Conservation (phyloP, 2,113 vertebrate species). For the Trichomycterus rosablanca region DNA sequence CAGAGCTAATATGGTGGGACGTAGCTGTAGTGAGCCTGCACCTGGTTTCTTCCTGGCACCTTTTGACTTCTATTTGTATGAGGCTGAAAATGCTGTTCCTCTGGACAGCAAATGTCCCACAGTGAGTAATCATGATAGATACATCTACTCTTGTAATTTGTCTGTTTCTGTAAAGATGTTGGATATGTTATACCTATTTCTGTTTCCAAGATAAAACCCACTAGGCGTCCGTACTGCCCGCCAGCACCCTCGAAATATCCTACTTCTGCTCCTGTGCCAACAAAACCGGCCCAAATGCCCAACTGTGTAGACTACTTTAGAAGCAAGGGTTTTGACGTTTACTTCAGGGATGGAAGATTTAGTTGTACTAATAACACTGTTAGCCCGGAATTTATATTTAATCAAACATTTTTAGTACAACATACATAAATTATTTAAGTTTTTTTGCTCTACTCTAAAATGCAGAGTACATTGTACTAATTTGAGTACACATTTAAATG, state of each 20-base stretch:
- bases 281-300: conserved; percentile 56
- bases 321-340: conserved; percentile 74
- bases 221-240: background rate
- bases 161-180: background rate
- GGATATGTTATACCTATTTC: background rate
- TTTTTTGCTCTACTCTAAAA: too few relatives aligned
- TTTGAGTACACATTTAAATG: too few relatives aligned
- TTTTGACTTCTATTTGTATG: conserved; percentile 81
- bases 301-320: conserved; percentile 75
- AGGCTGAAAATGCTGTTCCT: conserved; percentile 73
- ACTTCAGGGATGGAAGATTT: conserved; percentile 68
- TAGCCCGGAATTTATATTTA: too few relatives aligned
- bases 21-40: conserved; percentile 70
- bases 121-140: conserved; percentile 54
- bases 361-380: conserved; percentile 25
- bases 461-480: too few relatives aligned
- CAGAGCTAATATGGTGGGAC: conserved; percentile 71
- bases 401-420: too few relatives aligned
- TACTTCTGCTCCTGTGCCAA: background rate
- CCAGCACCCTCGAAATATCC: background rate
- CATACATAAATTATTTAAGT: too few relatives aligned
- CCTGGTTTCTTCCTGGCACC: conserved; percentile 74
- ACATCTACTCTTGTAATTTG: background rate
- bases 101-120: conserved; percentile 50
- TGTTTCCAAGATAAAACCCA: background rate